A percentile compares a stretch with the other conserved stretches of the same genome.
These are phyloP conservation scores for Lycodopsis pacificus DNA, from an alignment of 2,797 vertebrate species.

Conservation along the genomic window DNA sequence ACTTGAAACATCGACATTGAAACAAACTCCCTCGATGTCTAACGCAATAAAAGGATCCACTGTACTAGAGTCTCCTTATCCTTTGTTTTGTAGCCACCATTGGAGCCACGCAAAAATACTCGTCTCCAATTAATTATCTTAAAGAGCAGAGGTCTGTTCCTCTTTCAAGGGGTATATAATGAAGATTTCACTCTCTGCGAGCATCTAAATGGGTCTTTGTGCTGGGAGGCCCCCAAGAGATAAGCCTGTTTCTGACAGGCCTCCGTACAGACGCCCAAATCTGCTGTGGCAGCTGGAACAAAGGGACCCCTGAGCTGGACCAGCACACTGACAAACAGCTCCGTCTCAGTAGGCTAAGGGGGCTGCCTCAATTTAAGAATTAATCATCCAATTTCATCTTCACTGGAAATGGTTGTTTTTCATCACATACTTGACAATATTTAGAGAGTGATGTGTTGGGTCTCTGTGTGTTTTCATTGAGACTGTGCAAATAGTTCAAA, in stretches of 20 bases:
- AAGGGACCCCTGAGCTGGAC: conserved; percentile 72
- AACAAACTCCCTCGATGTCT: background rate
- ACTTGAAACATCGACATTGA: background rate
- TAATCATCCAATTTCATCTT: conserved; percentile 50
- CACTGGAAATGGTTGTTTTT: conserved; percentile 31
- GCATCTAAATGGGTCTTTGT: conserved; percentile 82
- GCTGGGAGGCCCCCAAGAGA: conserved; percentile 78
- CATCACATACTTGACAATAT: conserved; percentile 15
- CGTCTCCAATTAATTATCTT: conserved; percentile 68
- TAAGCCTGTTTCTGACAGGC: conserved; percentile 85
- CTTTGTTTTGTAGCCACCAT: conserved; percentile 46
- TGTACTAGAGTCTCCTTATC: conserved; percentile 23
- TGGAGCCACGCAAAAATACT: conserved; percentile 46
- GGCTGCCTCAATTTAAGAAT: conserved; percentile 63
- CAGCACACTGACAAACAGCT: conserved; percentile 66
- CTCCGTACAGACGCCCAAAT: conserved; percentile 80
- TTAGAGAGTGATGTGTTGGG: background rate
- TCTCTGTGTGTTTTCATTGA: conserved; percentile 11
- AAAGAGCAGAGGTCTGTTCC: conserved; percentile 65
- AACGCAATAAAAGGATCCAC: conserved; percentile 25
- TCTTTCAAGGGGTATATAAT: conserved; percentile 78
- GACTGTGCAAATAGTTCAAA: background rate
- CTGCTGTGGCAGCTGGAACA: conserved; percentile 84
- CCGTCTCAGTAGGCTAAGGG: conserved; percentile 46
- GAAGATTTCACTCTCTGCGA: conserved; percentile 81